phyloP scores from a whole-genome alignment of 2,888 invertebrate species.

The Serrognathus titanus region DNA sequence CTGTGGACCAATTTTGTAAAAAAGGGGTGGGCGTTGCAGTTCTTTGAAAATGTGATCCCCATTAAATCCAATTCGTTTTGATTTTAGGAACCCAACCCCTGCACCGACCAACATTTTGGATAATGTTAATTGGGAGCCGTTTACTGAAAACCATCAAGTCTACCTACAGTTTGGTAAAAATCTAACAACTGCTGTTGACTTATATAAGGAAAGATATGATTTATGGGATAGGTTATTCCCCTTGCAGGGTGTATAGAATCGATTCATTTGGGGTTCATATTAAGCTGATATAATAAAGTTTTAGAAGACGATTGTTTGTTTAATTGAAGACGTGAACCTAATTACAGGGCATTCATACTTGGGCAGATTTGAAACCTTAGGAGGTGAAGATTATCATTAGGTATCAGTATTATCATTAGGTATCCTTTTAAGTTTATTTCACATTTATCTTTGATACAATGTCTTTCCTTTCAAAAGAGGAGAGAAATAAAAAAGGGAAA shows the following conservation, averaged over 20 bases:
- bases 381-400: too few species aligned
- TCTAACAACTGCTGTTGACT: constrained; percentile 40
- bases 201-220: constrained; percentile 44
- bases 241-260: too few species aligned
- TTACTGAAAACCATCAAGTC: constrained; percentile 38
- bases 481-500: too few species aligned
- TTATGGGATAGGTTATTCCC: constrained; percentile 48
- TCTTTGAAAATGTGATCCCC: not conserved
- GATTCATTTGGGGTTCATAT: too few species aligned
- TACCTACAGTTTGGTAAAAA: constrained; percentile 47
- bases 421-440: too few species aligned
- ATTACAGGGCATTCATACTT: too few species aligned
- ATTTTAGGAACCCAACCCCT: constrained; percentile 51
- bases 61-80: not conserved
- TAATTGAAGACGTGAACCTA: too few species aligned
- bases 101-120: constrained; percentile 35
- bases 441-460: too few species aligned
- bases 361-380: too few species aligned
- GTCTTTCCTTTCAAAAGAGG: not conserved
- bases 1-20: constrained; percentile 49
- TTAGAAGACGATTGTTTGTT: too few species aligned
- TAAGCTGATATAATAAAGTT: too few species aligned
- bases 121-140: constrained; percentile 46
- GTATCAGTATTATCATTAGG: too few species aligned
- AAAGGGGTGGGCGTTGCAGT: constrained; percentile 36